These are phyloP conservation scores for Pollenia angustigena DNA, from an alignment of 2,888 invertebrate species.

Conservation along the genomic window DNA sequence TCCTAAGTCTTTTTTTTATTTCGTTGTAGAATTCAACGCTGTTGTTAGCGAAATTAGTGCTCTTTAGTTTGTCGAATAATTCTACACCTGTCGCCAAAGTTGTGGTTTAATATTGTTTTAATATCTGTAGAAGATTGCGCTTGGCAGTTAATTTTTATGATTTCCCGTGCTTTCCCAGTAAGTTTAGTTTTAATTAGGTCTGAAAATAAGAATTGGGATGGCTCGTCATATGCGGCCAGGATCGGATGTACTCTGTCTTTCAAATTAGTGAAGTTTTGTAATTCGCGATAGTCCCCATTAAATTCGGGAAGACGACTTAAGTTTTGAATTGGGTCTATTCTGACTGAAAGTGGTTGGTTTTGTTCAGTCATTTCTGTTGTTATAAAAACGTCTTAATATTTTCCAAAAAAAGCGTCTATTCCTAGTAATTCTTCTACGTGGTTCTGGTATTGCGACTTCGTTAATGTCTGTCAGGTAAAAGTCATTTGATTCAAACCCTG, in stretches of 20 bases:
- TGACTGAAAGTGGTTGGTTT: not conserved
- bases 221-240: not conserved
- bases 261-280: not conserved
- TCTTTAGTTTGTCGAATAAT: constrained; percentile 49
- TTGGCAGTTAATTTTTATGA: constrained; percentile 22
- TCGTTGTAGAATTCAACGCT: constrained; percentile 57
- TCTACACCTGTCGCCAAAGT: constrained; percentile 19
- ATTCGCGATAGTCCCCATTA: not conserved
- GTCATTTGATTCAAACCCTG: constrained; percentile 27
- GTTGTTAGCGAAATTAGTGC: constrained; percentile 49
- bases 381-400: constrained; percentile 13
- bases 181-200: constrained; percentile 7
- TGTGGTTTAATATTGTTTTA: not conserved
- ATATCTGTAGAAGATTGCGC: constrained; percentile 4
- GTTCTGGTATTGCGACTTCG: constrained; percentile 4
- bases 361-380: not conserved
- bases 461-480: constrained; percentile 9
- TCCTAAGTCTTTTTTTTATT: constrained; percentile 53
- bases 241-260: not conserved
- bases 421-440: constrained; percentile 16
- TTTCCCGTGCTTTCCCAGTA: not conserved
- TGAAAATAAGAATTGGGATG: not conserved
- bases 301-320: not conserved
- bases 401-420: constrained; percentile 23
- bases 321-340: not conserved